These are phyloP conservation scores for Agriotes lineatus DNA, from an alignment of 2,888 invertebrate species.

Conservation along the genomic window DNA sequence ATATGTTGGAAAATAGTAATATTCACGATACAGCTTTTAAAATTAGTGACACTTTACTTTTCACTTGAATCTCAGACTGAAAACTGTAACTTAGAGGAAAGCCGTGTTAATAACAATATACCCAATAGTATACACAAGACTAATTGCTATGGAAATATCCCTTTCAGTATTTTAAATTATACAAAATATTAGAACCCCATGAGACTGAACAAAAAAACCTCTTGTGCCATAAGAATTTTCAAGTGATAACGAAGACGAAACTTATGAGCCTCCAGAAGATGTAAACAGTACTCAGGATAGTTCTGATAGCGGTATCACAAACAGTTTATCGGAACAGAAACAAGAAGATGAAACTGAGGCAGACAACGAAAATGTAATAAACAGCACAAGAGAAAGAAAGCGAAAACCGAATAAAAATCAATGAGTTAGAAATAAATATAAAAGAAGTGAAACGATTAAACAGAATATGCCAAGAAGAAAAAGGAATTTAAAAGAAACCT, in stretches of 20 bases:
- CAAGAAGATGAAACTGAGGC: too few relatives aligned
- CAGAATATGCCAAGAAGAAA: too few relatives aligned
- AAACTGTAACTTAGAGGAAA: too few relatives aligned
- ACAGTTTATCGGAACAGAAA: background rate
- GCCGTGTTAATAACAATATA: too few relatives aligned
- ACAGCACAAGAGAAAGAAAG: background rate
- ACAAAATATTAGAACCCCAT: conserved; percentile 1
- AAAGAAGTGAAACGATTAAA: too few relatives aligned
- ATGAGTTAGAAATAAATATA: too few relatives aligned
- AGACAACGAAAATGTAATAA: background rate
- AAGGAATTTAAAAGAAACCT: too few relatives aligned
- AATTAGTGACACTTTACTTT: too few relatives aligned
- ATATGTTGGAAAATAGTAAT: background rate
- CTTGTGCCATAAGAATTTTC: conserved; percentile 10
- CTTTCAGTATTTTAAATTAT: background rate
- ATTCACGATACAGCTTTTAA: too few relatives aligned
- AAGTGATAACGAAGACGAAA: conserved; percentile 8
- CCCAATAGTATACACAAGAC: too few relatives aligned
- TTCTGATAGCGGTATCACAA: background rate
- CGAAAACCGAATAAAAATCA: background rate
- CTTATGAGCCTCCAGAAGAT: background rate
- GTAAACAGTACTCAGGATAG: background rate
- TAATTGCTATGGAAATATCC: background rate
- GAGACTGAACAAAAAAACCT: conserved; percentile 4
- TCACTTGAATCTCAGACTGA: too few relatives aligned